Percentiles rank a stretch among this genome's conserved stretches.
Conservation (phyloP, 2,797 vertebrate genomes). For the Mus minutoides region DNA sequence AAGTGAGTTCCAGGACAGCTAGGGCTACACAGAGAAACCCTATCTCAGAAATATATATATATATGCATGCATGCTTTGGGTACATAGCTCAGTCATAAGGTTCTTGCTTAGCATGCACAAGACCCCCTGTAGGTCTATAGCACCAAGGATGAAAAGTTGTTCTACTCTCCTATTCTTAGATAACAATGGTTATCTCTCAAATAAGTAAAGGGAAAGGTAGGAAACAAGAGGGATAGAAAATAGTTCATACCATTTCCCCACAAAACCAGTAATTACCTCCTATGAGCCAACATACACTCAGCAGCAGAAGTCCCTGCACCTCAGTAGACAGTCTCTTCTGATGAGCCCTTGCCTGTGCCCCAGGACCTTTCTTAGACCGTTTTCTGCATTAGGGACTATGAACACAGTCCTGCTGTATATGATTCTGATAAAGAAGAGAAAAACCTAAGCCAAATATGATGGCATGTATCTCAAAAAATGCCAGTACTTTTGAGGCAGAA, state of each 20-base stretch:
- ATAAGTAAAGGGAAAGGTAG: background rate
- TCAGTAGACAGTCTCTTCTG: background rate
- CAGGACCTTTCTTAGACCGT: conserved; percentile 22
- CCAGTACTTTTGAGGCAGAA: background rate
- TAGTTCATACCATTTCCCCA: background rate
- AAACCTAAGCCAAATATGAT: background rate
- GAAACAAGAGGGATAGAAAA: background rate
- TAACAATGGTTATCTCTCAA: background rate
- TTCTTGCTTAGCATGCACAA: background rate
- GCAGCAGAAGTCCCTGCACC: background rate
- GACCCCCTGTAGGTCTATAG: background rate
- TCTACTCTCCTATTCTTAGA: background rate
- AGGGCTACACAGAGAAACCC: no score
- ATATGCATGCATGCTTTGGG: no score
- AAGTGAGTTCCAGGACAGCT: no score
- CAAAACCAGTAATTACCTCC: background rate
- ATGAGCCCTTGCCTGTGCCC: background rate
- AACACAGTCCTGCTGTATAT: background rate
- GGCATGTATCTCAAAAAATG: background rate
- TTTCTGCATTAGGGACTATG: conserved; percentile 8
- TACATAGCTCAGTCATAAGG: background rate
- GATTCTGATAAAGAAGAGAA: background rate
- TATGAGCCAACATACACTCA: background rate
- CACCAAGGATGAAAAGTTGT: background rate
- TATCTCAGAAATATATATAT: no score